Percentiles rank a stretch among this genome's conserved stretches.
Evolutionary conservation across 1,140 invertebrate species (phyloP).

Genomic region (Tetragonula clypearis): DNA sequence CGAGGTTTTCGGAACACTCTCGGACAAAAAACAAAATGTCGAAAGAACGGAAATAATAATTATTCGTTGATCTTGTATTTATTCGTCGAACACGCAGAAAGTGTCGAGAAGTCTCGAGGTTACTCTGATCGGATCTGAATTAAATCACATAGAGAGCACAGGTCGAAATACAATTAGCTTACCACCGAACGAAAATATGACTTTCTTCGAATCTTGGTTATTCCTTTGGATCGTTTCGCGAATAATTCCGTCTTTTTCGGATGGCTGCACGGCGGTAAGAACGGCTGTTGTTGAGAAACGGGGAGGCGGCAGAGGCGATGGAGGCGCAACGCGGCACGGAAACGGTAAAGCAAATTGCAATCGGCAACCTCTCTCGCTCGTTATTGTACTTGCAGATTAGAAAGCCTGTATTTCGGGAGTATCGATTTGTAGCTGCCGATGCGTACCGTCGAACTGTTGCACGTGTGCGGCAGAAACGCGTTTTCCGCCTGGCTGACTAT

Average conservation of each 20-base stretch:
- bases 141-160: background rate
- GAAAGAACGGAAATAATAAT: background rate
- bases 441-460: conserved; percentile 25
- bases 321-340: conserved; percentile 1
- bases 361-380: background rate
- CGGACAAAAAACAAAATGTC: background rate
- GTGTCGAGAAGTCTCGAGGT: too few species aligned
- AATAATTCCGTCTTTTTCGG: background rate
- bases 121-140: background rate
- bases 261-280: conserved; percentile 3
- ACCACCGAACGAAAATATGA: background rate
- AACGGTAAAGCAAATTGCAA: conserved; percentile 30
- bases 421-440: conserved; percentile 29
- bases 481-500: conserved; percentile 27
- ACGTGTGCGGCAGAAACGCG: conserved; percentile 28
- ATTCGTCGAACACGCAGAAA: background rate
- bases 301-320: background rate
- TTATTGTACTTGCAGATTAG: conserved; percentile 50
- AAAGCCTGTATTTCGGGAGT: conserved; percentile 21
- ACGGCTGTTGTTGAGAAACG: background rate
- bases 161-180: background rate
- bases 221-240: background rate
- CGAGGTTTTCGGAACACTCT: background rate
- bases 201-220: background rate
- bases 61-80: background rate